Evolutionary conservation across 2,113 vertebrate genomes (phyloP).

Genomic region (Dicrurus megarhynchus): DNA sequence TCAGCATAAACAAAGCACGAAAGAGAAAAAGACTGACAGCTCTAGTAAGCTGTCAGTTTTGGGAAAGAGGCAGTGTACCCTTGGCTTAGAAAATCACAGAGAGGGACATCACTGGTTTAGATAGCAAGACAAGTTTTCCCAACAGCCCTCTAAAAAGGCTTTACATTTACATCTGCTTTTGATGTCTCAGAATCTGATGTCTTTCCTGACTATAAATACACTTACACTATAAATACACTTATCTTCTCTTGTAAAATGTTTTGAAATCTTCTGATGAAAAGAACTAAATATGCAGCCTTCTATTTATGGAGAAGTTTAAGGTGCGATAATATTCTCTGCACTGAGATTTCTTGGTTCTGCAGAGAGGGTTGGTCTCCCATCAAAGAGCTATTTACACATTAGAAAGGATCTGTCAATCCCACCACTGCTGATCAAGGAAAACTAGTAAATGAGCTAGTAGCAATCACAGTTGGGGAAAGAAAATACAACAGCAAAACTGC

Average conservation of each 20-base stretch:
- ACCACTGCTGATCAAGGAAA: background rate
- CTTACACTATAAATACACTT: constrained; percentile 33
- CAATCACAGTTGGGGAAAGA: background rate
- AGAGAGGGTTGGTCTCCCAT: background rate
- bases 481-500: background rate
- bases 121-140: background rate
- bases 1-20: background rate
- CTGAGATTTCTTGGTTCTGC: background rate
- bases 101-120: background rate
- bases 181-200: background rate
- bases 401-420: constrained; percentile 14
- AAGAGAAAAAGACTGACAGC: background rate
- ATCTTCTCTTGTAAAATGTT: background rate
- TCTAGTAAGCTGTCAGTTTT: background rate
- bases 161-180: background rate
- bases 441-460: background rate
- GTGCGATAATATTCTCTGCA: background rate
- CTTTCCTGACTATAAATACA: constrained; percentile 30
- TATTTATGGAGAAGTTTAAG: constrained; percentile 13
- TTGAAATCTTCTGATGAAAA: constrained; percentile 38
- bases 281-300: background rate
- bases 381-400: constrained; percentile 2
- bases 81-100: background rate
- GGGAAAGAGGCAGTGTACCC: background rate
- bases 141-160: background rate